Conservation (phyloP, 2,888 invertebrate species). For the Diadromus collaris region DNA sequence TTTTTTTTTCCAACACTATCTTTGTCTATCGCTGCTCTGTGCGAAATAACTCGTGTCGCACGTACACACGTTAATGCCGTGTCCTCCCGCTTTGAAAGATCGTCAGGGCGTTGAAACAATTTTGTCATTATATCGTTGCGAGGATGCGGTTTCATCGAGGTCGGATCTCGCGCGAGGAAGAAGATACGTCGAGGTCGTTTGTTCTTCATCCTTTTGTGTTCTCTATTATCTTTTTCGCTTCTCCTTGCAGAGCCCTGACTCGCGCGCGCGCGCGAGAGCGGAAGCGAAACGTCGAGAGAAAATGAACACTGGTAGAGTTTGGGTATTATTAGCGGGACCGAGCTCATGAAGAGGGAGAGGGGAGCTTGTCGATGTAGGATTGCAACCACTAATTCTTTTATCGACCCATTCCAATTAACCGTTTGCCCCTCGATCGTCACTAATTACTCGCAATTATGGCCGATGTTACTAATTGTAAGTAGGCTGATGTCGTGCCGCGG, state of each 20-base stretch:
- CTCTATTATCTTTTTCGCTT: background rate
- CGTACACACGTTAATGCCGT: conserved; percentile 19
- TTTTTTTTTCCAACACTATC: background rate
- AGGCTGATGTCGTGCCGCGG: conserved; percentile 68
- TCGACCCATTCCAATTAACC: conserved; percentile 72
- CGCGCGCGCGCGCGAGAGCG: background rate
- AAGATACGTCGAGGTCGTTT: conserved; percentile 22
- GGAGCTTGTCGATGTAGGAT: background rate
- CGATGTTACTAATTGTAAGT: conserved; percentile 72
- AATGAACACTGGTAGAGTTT: background rate
- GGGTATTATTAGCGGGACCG: background rate
- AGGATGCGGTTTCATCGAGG: conserved; percentile 7
- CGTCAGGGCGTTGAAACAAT: conserved; percentile 23
- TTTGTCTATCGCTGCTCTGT: background rate
- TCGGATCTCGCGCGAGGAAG: background rate
- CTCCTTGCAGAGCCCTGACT: conserved; percentile 1
- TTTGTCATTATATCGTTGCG: conserved; percentile 22
- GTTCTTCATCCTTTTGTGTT: background rate
- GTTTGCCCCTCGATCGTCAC: conserved; percentile 74
- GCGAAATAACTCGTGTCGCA: conserved; percentile 3
- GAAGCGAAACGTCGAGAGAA: background rate
- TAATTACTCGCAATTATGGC: conserved; percentile 75
- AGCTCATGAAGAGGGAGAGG: background rate
- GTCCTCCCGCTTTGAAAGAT: background rate
- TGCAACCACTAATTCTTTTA: conserved; percentile 63